These are phyloP conservation scores for Drymonia ruficornis DNA, from an alignment of 2,888 invertebrate species.

Conservation along the genomic window DNA sequence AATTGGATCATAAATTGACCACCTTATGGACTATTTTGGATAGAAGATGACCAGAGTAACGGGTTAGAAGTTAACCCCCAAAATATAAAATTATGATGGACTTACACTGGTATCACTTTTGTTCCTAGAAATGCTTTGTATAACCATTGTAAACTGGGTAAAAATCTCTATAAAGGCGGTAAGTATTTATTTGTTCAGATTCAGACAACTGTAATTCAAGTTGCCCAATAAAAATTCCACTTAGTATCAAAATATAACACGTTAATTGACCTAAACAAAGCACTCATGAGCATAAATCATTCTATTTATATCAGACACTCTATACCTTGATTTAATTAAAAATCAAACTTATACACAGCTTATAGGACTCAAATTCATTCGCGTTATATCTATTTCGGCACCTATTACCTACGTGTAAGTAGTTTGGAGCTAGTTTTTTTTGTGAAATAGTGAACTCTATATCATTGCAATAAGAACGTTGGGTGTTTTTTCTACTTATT, in stretches of 20 bases:
- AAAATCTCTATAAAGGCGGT: too few species aligned
- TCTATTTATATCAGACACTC: conserved; percentile 16
- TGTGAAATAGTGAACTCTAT: conserved; percentile 24
- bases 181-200: too few species aligned
- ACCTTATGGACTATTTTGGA: too few species aligned
- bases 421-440: conserved; percentile 6
- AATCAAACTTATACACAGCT: background rate
- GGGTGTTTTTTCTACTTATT: conserved; percentile 22
- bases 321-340: background rate
- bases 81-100: too few species aligned
- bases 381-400: conserved; percentile 13
- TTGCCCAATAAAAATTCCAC: too few species aligned
- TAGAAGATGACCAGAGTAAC: too few species aligned
- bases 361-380: conserved; percentile 18
- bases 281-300: conserved; percentile 17
- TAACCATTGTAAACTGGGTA: too few species aligned
- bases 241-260: conserved; percentile 7
- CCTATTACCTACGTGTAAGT: background rate
- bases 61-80: too few species aligned
- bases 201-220: too few species aligned
- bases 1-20: too few species aligned
- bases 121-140: too few species aligned
- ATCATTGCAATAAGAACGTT: conserved; percentile 8
- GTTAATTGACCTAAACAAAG: conserved; percentile 26
- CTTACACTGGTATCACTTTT: too few species aligned